Percentiles rank a stretch among this genome's conserved stretches.
These are phyloP conservation scores for Sapayoa aenigma DNA, from an alignment of 2,113 vertebrate genomes.

Conservation along the genomic window DNA sequence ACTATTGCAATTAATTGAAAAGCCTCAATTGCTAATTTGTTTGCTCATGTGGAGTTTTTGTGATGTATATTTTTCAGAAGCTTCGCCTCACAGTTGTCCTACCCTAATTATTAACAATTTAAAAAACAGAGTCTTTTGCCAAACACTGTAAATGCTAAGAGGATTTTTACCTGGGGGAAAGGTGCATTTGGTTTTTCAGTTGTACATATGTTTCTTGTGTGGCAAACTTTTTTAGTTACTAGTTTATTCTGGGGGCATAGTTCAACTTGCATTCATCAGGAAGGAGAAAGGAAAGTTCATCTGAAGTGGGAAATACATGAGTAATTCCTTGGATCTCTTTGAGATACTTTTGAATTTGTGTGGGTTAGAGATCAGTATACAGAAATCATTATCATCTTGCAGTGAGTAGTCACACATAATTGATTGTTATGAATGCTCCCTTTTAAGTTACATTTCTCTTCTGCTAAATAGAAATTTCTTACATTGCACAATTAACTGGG, in stretches of 20 bases:
- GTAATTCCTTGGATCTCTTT: not conserved
- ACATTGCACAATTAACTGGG: not conserved
- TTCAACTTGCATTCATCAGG: not conserved
- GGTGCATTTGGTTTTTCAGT: not conserved
- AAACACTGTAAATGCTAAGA: not conserved
- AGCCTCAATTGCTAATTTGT: not conserved
- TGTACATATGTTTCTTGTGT: not conserved
- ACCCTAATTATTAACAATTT: slow-evolving; percentile 8
- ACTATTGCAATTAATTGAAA: slow-evolving; percentile 27
- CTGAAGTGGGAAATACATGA: not conserved
- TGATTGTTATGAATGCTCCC: not conserved
- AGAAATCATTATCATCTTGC: not conserved
- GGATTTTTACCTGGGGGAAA: not conserved
- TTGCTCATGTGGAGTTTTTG: slow-evolving; percentile 20
- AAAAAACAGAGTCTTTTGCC: not conserved
- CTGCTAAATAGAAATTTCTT: not conserved
- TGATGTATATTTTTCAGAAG: not conserved
- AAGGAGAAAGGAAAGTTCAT: not conserved
- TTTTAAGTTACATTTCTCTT: not conserved
- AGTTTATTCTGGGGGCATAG: not conserved
- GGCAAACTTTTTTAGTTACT: not conserved
- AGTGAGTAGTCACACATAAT: rapidly evolving
- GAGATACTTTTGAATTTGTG: not conserved
- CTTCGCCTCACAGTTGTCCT: slow-evolving; percentile 30
- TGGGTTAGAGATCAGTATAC: not conserved